These are phyloP conservation scores for Macrostomum cliftonense DNA, from an alignment of 2,888 invertebrate genomes.

Conservation along the genomic window DNA sequence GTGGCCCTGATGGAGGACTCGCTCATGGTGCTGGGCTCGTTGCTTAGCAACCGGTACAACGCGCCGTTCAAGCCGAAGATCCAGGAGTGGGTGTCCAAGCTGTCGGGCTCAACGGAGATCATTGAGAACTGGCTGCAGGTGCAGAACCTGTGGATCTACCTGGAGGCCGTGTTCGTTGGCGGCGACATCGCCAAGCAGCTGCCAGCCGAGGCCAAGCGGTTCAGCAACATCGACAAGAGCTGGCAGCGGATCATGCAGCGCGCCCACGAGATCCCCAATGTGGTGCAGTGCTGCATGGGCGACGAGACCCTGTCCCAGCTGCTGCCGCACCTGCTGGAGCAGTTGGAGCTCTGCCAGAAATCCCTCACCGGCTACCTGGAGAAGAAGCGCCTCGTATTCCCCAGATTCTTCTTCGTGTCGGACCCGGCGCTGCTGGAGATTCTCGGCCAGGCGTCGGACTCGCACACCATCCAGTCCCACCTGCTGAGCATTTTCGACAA, in stretches of 20 bases:
- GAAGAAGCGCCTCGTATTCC: slow-evolving; percentile 37
- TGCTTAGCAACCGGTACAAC: slow-evolving; percentile 83
- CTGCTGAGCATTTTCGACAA: slow-evolving; percentile 86
- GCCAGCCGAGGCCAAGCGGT: slow-evolving; percentile 46
- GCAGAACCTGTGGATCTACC: slow-evolving; percentile 93
- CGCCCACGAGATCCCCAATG: slow-evolving; percentile 84
- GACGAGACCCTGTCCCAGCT: slow-evolving; percentile 77
- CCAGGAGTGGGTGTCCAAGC: slow-evolving; percentile 79
- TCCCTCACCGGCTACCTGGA: slow-evolving; percentile 60
- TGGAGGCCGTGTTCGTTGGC: slow-evolving; percentile 91
- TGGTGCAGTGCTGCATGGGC: slow-evolving; percentile 83
- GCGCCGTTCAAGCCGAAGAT: slow-evolving; percentile 89
- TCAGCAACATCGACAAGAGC: slow-evolving; percentile 87
- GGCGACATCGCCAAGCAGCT: slow-evolving; percentile 92
- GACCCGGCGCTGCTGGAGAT: slow-evolving; percentile 39
- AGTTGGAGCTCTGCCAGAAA: slow-evolving; percentile 84
- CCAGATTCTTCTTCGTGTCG: slow-evolving; percentile 38
- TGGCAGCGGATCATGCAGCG: slow-evolving; percentile 96
- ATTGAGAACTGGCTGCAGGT: slow-evolving; percentile 87
- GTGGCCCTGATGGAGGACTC: slow-evolving; percentile 85
- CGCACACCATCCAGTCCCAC: slow-evolving; percentile 50
- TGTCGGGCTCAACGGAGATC: slow-evolving; percentile 87
- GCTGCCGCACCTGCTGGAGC: slow-evolving; percentile 79
- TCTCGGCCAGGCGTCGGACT: slow-evolving; percentile 38
- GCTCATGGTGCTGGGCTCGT: slow-evolving; percentile 75